phyloP scores from a whole-genome alignment of 2,888 invertebrate species.

The Chromoteleia sp. region DNA sequence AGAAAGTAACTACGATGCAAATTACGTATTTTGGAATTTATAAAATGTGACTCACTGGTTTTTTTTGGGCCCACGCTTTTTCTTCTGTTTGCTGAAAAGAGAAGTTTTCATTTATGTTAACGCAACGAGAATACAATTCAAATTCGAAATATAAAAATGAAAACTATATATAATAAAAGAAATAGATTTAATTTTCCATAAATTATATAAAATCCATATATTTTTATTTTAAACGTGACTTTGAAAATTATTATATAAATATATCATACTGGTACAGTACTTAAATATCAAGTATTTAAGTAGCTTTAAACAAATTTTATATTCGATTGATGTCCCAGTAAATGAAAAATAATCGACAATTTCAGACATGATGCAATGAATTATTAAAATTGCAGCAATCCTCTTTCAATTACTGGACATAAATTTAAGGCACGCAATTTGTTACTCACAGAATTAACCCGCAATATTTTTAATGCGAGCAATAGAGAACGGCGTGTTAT shows the following conservation, averaged over 20 bases:
- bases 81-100: conserved; percentile 83
- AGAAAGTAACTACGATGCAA: conserved; percentile 17
- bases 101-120: conserved; percentile 71
- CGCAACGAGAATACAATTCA: conserved; percentile 34
- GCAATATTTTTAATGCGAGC: conserved; percentile 56
- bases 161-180: background rate
- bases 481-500: conserved; percentile 78
- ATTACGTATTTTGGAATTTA: conserved; percentile 9
- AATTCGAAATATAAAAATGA: conserved; percentile 15
- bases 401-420: conserved; percentile 25
- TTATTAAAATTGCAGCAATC: conserved; percentile 21
- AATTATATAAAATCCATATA: too few species aligned
- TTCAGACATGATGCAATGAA: conserved; percentile 15
- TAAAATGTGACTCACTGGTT: conserved; percentile 78
- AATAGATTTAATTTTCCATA: too few species aligned
- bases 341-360: conserved; percentile 25
- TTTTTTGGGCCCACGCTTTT: conserved; percentile 81
- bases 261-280: background rate
- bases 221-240: too few species aligned
- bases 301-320: too few species aligned
- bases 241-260: too few species aligned
- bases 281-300: background rate
- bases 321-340: background rate
- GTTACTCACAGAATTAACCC: conserved; percentile 71
- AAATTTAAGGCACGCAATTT: conserved; percentile 4